Evolutionary conservation across 1,140 invertebrate genomes (phyloP), one percentile per base, ranked within the genome.

Genomic region (Heliconius hewitsoni): DNA sequence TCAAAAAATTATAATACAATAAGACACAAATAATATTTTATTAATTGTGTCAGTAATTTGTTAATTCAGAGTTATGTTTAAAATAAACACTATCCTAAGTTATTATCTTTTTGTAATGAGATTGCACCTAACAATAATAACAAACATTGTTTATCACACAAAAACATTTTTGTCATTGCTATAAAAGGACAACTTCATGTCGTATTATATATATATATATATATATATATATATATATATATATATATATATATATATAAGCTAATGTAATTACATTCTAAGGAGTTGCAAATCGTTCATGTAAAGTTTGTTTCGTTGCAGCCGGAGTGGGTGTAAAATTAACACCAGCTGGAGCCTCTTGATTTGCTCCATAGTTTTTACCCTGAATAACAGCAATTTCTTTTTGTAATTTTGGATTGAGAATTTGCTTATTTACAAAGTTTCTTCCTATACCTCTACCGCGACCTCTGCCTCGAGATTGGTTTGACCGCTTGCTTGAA

Each of bases 301-400:
- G 92, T 71, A 94, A 82, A 60, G 91, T 90, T 84, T 92, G 90
- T 23, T 80, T 75, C 57, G 93, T 94, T 72, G 88, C 86, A 27
- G 90, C 85, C 71, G 93, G 93, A 73, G 91, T 93, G 46, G 92
- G 91, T 42, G 89, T 87, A 78, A 90, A 93, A 73, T 91, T 91
- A 16, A 93, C 81, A 39, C 91, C 92, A 83, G 83, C 74, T 11
- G 90, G 90, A n/a, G 85, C 42, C 39, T 91, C 91, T 71, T 66
- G 16, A 37, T 84, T 77, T 75, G 52, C 37, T 13, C 86, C 86
- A 84, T 86, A 89, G 75, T 78, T 85, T 86, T 93, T 94, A 66
- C 93, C 91, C 71, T 94, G 93, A 74, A 94, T 89, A 76, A 87
- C 89, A 79, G 93, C 93, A 79, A 94, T 94, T 86, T 93, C 91